Evolutionary conservation across 2,888 invertebrate genomes (phyloP), one percentile per base, ranked within the genome.

Genomic region (Rhaphigaster nebulosa): DNA sequence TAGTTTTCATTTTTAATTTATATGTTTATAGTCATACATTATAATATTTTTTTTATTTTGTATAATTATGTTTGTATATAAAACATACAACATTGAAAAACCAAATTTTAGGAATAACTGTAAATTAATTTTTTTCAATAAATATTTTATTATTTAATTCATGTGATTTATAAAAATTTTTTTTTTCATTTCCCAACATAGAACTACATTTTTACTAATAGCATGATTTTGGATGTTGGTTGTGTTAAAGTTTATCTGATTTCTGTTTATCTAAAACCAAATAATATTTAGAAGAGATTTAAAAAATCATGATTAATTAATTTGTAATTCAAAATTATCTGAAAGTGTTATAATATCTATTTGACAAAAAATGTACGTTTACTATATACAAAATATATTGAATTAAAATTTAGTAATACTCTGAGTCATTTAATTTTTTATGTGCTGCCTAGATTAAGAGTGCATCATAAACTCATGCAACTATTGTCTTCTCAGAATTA

Each of bases 1-100:
- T 45, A 84, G 20, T 76, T 80, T 70, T 76, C 38, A 38, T 76
- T 80, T 70, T 76, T 76, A 38, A 41, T 80, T 26, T 80, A 26
- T 80, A 26, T 41, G 2, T 41, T 26, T 41, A 41, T 80, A 80
- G 8, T 41, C 41, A 20, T 76, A 65, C 29, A 29, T 29, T 29
- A 15, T 65, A 65, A 65, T 65, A 18, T 26, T 20, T 20, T 76
- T 76, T 76, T 76, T 38, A 76, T 38, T 76, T 76, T 76, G 34
- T 65, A 29, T n/a, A 65, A 65, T 65, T 65, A 29, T 34, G 65
- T 65, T 65, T 65, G 65, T 76, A 38, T 38, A 76, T 76, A 38
- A 38, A 38, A 38, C 70, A 76, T 76, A 23, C n/a, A n/a, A 38
- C 13, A 76, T 20, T 76, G 6, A 45, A 84, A 45, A 45, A 84